Percentiles rank a stretch among this genome's conserved stretches.
phyloP scores from a whole-genome alignment of 2,888 invertebrate genomes.

The Eilema griseolum region DNA sequence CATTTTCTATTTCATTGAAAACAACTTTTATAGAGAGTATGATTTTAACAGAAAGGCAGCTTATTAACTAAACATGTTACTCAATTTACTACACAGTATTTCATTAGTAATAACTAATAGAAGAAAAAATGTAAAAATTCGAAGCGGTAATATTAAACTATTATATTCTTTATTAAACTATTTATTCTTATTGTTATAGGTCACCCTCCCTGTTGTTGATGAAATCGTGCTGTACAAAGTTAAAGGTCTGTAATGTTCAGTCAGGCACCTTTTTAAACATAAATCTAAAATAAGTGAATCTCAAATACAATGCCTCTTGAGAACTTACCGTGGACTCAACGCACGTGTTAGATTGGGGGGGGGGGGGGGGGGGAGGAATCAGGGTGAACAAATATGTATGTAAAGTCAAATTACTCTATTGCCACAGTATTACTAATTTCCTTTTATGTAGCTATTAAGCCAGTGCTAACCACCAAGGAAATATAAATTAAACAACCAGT shows the following conservation, averaged over 20 bases:
- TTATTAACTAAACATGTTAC: background rate
- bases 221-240: background rate
- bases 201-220: background rate
- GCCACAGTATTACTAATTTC: too few species aligned
- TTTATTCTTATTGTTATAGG: background rate
- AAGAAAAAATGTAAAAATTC: background rate
- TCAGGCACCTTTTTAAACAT: too few species aligned
- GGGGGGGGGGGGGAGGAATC: too few species aligned
- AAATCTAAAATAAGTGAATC: too few species aligned
- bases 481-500: too few species aligned
- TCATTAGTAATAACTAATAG: background rate
- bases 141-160: background rate
- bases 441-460: too few species aligned
- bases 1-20: background rate
- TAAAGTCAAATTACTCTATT: too few species aligned
- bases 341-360: too few species aligned
- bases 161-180: background rate
- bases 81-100: background rate
- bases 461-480: too few species aligned
- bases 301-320: too few species aligned
- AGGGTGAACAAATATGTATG: too few species aligned
- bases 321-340: too few species aligned
- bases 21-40: background rate
- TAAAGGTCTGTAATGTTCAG: background rate
- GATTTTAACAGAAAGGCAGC: background rate